Conservation (phyloP, 2,888 invertebrate species). For the Phengaris alcon region DNA sequence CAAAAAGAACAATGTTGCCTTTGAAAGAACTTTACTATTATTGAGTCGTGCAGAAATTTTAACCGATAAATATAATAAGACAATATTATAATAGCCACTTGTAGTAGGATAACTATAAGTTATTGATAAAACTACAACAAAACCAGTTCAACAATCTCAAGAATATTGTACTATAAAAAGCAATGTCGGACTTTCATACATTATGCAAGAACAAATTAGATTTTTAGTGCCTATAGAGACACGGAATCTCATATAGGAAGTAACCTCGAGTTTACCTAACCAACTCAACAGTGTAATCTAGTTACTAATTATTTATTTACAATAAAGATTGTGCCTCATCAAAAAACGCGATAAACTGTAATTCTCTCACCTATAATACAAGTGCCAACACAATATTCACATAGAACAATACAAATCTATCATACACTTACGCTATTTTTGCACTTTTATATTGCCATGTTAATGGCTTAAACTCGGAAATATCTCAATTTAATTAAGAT, state of each 20-base stretch:
- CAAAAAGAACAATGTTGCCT: not conserved
- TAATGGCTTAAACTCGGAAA: slow-evolving; percentile 76
- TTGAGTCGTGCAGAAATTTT: not conserved
- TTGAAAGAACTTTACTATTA: slow-evolving; percentile 1
- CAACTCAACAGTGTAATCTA: slow-evolving; percentile 59
- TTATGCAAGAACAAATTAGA: slow-evolving; percentile 44
- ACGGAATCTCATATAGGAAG: slow-evolving; percentile 40
- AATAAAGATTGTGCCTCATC: slow-evolving; percentile 74
- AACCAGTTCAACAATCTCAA: not conserved
- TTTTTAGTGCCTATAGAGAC: slow-evolving; percentile 43
- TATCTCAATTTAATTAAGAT: slow-evolving; percentile 77
- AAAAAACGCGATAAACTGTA: slow-evolving; percentile 64
- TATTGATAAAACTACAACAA: not conserved
- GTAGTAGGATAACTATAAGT: no score
- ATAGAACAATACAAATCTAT: slow-evolving; percentile 69
- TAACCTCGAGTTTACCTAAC: slow-evolving; percentile 46
- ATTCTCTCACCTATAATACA: slow-evolving; percentile 66
- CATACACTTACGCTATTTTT: slow-evolving; percentile 75
- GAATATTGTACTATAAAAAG: slow-evolving; percentile 35
- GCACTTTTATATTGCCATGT: slow-evolving; percentile 76
- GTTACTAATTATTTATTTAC: slow-evolving; percentile 72
- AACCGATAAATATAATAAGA: not conserved
- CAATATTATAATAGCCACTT: not conserved
- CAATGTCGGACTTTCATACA: slow-evolving; percentile 56
- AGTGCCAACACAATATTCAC: slow-evolving; percentile 75